Conservation (phyloP, 2,888 invertebrate species). For the Tetheella fluctuosa region DNA sequence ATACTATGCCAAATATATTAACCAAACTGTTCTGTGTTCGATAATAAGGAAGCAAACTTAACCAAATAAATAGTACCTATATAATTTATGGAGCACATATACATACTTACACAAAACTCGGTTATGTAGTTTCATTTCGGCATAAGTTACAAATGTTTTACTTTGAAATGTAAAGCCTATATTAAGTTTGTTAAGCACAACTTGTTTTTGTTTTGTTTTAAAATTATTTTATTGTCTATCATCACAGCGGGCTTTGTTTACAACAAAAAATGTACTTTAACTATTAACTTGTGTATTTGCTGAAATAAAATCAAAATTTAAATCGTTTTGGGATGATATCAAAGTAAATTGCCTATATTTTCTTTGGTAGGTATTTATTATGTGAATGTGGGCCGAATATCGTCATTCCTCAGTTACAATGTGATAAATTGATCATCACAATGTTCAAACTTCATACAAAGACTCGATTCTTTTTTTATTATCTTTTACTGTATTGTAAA, state of each 20-base stretch:
- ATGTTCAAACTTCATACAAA: conserved; percentile 15
- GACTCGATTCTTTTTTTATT: conserved; percentile 23
- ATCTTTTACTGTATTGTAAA: conserved; percentile 42
- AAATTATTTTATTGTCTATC: conserved; percentile 26
- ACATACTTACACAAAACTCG: conserved; percentile 23
- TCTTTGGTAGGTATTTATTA: neutral
- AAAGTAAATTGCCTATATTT: too few species aligned
- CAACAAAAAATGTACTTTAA: neutral
- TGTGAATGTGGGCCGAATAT: neutral
- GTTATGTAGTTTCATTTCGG: conserved; percentile 23
- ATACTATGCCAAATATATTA: conserved; percentile 48
- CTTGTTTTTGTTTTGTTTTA: conserved; percentile 24
- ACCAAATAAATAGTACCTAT: conserved; percentile 48
- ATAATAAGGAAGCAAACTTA: conserved; percentile 34
- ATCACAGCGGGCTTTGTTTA: neutral
- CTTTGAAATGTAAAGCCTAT: conserved; percentile 21
- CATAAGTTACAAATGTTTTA: conserved; percentile 22
- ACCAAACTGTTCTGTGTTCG: conserved; percentile 48
- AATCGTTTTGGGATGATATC: too few species aligned
- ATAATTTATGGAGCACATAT: conserved; percentile 25
- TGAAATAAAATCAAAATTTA: too few species aligned
- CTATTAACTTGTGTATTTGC: too few species aligned
- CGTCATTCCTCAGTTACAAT: neutral
- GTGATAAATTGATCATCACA: conserved; percentile 8
- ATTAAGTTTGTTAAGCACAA: conserved; percentile 31